phyloP scores from a whole-genome alignment of 2,888 invertebrate genomes.

The Folsomia candida region DNA sequence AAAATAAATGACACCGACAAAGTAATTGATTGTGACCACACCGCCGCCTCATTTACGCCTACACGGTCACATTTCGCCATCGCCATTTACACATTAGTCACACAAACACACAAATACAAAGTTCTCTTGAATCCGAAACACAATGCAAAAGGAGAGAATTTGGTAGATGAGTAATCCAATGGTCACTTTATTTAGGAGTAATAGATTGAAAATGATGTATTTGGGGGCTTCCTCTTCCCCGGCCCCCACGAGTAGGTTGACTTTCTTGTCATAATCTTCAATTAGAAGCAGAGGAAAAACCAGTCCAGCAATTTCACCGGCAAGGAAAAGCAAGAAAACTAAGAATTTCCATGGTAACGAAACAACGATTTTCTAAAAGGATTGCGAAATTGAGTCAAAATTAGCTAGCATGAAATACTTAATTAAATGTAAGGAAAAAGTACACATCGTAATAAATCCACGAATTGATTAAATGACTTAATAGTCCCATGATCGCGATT shows the following conservation, averaged over 20 bases:
- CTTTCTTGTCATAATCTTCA: neutral
- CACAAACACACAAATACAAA: no score
- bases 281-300: neutral
- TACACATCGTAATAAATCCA: neutral
- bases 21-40: no score
- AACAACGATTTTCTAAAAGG: neutral
- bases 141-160: constrained; percentile 1
- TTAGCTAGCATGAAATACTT: neutral
- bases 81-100: no score
- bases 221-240: no score
- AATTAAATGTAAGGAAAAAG: neutral
- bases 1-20: no score
- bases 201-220: neutral
- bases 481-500: neutral
- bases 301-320: neutral
- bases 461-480: no score
- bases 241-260: neutral
- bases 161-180: neutral
- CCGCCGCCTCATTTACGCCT: no score
- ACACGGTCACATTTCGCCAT: no score
- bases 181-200: neutral
- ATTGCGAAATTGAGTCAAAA: no score
- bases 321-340: constrained; percentile 6
- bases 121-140: no score
- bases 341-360: neutral